Base-by-base conservation (phyloP, 1,140 invertebrate species). In the Heliconius congener region DNA sequence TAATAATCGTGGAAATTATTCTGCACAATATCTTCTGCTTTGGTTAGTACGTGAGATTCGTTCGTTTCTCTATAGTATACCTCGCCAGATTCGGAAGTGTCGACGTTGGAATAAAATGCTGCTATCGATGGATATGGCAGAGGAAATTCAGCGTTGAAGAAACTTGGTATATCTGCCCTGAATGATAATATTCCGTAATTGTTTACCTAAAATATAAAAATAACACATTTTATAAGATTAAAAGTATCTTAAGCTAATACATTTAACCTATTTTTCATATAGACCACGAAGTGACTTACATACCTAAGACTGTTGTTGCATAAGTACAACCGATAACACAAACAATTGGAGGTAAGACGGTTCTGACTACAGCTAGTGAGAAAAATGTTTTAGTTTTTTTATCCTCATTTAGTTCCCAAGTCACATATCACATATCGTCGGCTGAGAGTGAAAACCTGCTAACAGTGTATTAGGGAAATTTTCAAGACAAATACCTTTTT, bases 141-240 rank as follows among this genome's bases (percentile, higher is more conserved):
- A 6, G 98, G 98, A 91, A 99, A 98, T 85, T 98, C 97, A 18
- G 97, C 96, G 88, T 98, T 98, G 82, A 98, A 96, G 88, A 98
- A 99, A 71, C 96, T 95, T 23, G 97, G 96, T 78, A 99, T 97
- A 72, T 98, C 97, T 16, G 97, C 97, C 82, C 97, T 95, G 88
- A 99, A 99, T 3, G 98, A 98, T n/a, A 99, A 85, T 18, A 99
- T 95, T 42, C 98, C 98, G 95, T 98, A 99, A 87, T 96, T 97
- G 91, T 99, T 99, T 73, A 99, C 96, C 98, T 99, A 95, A 19
- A 95, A 95, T 84, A 57, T 6, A 76, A 23, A 46, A 37, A 76
- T 6, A 23, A 52, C 13, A 27, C 3, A 8, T 46, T 71, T 71
- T 71, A 13, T 30, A 30, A 66, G 9, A 66, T 66, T 30, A 66